These are phyloP conservation scores for Callyntrura sp. DNA, from an alignment of 2,888 invertebrate genomes.

Conservation along the genomic window DNA sequence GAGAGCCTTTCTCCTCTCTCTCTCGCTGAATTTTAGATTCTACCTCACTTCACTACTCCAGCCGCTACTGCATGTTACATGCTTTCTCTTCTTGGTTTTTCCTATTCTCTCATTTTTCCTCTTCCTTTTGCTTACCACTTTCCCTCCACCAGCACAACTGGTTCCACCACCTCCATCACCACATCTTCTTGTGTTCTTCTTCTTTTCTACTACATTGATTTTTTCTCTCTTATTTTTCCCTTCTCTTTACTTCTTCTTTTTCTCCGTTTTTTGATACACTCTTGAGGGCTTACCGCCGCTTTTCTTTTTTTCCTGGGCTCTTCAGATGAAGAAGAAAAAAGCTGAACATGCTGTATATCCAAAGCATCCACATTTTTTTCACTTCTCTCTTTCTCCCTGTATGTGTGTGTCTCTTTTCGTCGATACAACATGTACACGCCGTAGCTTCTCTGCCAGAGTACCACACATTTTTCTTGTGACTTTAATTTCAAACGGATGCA, in stretches of 20 bases:
- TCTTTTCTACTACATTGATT: constrained; percentile 74
- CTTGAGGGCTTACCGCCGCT: constrained; percentile 73
- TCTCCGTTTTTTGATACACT: constrained; percentile 77
- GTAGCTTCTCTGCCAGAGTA: not conserved
- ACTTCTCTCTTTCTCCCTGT: constrained; percentile 12
- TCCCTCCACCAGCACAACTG: constrained; percentile 10
- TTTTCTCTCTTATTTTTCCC: constrained; percentile 55
- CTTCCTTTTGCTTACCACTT: constrained; percentile 8
- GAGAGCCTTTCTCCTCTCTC: constrained; percentile 44
- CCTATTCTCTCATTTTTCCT: constrained; percentile 26
- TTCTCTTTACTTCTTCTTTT: too few relatives aligned
- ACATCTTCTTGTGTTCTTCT: constrained; percentile 51
- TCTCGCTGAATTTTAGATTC: constrained; percentile 58
- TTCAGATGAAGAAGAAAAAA: constrained; percentile 58
- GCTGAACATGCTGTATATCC: constrained; percentile 71
- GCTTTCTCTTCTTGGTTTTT: constrained; percentile 37
- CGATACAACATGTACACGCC: not conserved
- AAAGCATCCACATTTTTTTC: constrained; percentile 62
- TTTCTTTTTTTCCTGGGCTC: constrained; percentile 43
- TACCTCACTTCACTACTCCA: not conserved
- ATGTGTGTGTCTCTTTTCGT: not conserved
- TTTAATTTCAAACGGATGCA: constrained; percentile 79
- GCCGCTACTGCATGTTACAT: not conserved
- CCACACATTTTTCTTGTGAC: constrained; percentile 63
- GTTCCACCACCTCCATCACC: not conserved